Base-by-base conservation (phyloP, 2,888 invertebrate species). In the Hyppa rectilinea region DNA sequence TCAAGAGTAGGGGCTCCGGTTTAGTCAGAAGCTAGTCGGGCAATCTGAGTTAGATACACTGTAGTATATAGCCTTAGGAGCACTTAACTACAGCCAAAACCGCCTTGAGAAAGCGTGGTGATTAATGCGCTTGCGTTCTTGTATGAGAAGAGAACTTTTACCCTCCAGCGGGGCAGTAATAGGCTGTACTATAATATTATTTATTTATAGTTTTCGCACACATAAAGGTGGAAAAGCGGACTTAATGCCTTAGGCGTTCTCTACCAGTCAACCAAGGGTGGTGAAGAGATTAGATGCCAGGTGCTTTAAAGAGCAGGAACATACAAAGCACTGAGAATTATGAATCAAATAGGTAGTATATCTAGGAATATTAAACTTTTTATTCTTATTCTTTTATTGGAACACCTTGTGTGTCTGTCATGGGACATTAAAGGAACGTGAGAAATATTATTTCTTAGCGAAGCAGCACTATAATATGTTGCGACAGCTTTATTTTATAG, bases 401-500 rank as follows among this genome's bases (percentile, higher is more conserved):
- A 34, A 60, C 72, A 60, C 12, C 43, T 4, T 52, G 60, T 29
- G 26, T 52, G 71, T 43, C 36, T 34, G 9, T 10, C 14, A 38
- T 38, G 12, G 17, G 36, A 20, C 12, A 20, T 14, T 64, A 23
- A 17, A 36, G 29, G 5, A 38, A 5, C 7, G 17, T 20, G 47
- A 9, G 14, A 66, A 17, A 31, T 23, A 14, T 29, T 45, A n/a
- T 62, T 0, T 29, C 12, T 36, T 10, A 5, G 14, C 0, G 10
- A 62, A 45, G 4, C 5, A 20, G 17, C 23, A 31, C 12, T 4
- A n/a, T 29, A 20, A 29, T 29, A 29, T 29, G 20, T 20, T 59
- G n/a, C n/a, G 43, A 29, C 7, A 40, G 7, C 38, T n/a, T n/a
- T n/a, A n/a, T n/a, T n/a, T n/a, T n/a, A n/a, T n/a, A n/a, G n/a